A percentile compares a stretch with the other conserved stretches of the same genome.
phyloP scores from a whole-genome alignment of 2,113 vertebrate species.

The Erythrocercus mccallii region DNA sequence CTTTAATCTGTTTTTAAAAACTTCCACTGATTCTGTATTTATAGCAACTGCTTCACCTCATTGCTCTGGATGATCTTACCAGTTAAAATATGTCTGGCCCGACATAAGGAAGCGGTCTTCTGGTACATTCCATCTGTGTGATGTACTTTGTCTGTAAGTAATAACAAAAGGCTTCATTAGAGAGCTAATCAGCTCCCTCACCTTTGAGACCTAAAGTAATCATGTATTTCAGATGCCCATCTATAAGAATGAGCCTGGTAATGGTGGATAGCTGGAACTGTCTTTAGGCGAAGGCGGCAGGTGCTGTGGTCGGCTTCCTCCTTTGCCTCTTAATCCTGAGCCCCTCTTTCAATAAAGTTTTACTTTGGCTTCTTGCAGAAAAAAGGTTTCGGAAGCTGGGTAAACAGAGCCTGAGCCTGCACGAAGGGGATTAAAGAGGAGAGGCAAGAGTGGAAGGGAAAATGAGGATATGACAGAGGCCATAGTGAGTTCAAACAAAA shows the following conservation, averaged over 20 bases:
- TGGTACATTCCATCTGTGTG: conserved; percentile 1
- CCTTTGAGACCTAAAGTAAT: conserved; percentile 61
- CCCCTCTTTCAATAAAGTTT: conserved; percentile 68
- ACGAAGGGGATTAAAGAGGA: conserved; percentile 73
- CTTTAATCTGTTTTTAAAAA: background rate
- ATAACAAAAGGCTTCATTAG: conserved; percentile 54
- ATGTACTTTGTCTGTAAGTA: conserved; percentile 55
- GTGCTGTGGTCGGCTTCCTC: background rate
- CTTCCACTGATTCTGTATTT: background rate
- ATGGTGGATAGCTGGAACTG: background rate
- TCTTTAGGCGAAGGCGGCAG: background rate
- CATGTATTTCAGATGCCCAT: conserved; percentile 63
- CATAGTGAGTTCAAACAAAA: conserved; percentile 96
- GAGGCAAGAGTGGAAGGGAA: conserved; percentile 88
- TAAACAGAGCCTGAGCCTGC: conserved; percentile 63
- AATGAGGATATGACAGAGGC: conserved; percentile 95
- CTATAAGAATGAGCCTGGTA: conserved; percentile 22
- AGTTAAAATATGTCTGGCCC: background rate
- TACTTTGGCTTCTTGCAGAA: conserved; percentile 64
- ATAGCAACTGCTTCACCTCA: background rate
- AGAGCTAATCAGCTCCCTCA: conserved; percentile 52
- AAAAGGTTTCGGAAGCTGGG: conserved; percentile 61
- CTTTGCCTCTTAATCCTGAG: conserved; percentile 50
- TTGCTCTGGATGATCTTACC: background rate
- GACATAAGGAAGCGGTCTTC: background rate